Percentiles rank a stretch among this genome's conserved stretches.
Conservation (phyloP, 1,140 invertebrate species). For the Drosophila suzukii region DNA sequence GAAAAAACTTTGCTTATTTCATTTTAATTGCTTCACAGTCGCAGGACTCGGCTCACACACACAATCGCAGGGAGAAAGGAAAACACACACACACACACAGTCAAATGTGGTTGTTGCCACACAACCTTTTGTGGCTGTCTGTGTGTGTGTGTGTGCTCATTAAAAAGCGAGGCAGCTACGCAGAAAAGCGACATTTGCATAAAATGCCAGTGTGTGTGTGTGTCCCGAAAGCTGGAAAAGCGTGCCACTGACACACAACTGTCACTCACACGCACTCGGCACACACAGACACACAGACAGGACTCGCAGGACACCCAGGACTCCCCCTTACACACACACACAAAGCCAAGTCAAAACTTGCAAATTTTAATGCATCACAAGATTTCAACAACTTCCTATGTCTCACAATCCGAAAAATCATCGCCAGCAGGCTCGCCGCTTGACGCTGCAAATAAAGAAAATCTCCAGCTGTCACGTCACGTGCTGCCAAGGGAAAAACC, state of each 20-base stretch:
- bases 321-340: conserved; percentile 10
- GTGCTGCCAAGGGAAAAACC: conserved; percentile 5
- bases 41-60: conserved; percentile 34
- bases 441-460: conserved; percentile 42
- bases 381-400: conserved; percentile 65
- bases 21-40: conserved; percentile 72
- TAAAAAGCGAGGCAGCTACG: conserved; percentile 76
- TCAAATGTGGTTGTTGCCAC: conserved; percentile 13
- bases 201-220: conserved; percentile 34
- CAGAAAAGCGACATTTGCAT: conserved; percentile 77
- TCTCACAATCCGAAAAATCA: conserved; percentile 53
- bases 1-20: conserved; percentile 61
- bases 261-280: conserved; percentile 51
- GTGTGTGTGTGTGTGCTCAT: conserved; percentile 59
- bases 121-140: conserved; percentile 9
- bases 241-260: conserved; percentile 79
- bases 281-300: background rate
- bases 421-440: conserved; percentile 51
- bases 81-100: conserved; percentile 14
- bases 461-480: conserved; percentile 55
- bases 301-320: background rate
- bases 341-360: conserved; percentile 72
- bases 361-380: conserved; percentile 82
- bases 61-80: background rate
- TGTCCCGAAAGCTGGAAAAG: conserved; percentile 63